Evolutionary conservation across 2,113 vertebrate genomes (phyloP).

Genomic region (Mola mola): DNA sequence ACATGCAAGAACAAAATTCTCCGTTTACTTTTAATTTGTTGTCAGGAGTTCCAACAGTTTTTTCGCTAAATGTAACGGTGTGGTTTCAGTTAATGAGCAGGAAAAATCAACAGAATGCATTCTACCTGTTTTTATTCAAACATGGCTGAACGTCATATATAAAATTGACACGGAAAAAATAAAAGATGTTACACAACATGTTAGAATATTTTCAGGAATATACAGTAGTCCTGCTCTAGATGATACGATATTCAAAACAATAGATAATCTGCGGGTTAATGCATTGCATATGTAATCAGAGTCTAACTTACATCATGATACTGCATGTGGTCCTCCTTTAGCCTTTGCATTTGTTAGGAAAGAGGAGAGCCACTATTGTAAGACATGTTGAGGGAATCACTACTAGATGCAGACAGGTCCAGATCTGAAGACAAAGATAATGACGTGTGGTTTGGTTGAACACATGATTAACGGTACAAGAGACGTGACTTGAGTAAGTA

Average conservation of each 20-base stretch:
- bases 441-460: too few species aligned
- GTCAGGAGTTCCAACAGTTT: not conserved
- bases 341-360: constrained; percentile 7
- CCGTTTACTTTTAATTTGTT: not conserved
- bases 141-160: constrained; percentile 14
- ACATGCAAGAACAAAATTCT: not conserved
- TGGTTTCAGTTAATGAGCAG: not conserved
- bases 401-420: too few species aligned
- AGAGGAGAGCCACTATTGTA: not conserved
- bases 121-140: constrained; percentile 42
- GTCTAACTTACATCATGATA: constrained; percentile 12
- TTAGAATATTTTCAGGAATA: constrained; percentile 27
- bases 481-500: too few species aligned
- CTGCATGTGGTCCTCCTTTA: constrained; percentile 38
- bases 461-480: too few species aligned
- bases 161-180: constrained; percentile 48
- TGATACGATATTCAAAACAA: too few species aligned
- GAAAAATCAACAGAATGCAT: not conserved
- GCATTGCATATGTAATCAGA: not conserved
- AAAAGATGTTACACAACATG: constrained; percentile 38
- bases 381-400: constrained; percentile 6
- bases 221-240: constrained; percentile 2
- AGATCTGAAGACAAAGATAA: too few species aligned
- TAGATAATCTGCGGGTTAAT: too few species aligned
- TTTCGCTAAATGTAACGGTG: not conserved